Conservation (phyloP, 2,888 invertebrate species). For the Oligia strigilis region DNA sequence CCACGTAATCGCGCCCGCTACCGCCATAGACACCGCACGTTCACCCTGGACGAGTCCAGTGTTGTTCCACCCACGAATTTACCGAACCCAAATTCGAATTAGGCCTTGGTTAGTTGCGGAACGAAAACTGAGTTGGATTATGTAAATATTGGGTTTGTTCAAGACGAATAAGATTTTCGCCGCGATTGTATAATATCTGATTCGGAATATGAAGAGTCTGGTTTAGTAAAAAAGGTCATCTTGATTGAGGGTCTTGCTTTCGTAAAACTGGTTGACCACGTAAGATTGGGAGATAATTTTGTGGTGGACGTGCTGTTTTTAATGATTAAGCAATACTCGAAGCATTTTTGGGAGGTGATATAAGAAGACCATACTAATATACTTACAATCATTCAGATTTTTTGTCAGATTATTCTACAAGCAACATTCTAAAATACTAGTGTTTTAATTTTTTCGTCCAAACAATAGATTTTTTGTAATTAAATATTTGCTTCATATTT, state of each 20-base stretch:
- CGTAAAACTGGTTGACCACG: constrained; percentile 22
- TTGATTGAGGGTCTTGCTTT: constrained; percentile 20
- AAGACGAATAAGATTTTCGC: constrained; percentile 48
- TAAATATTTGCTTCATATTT: no score
- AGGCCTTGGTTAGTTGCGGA: constrained; percentile 49
- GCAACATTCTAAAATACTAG: no score
- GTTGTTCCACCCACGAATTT: constrained; percentile 52
- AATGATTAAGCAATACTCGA: not conserved
- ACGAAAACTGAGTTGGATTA: constrained; percentile 59
- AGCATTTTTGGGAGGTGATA: not conserved
- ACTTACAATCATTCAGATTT: no score
- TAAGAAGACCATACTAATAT: no score
- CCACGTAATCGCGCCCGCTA: not conserved
- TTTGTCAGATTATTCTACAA: no score
- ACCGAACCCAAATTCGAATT: constrained; percentile 53
- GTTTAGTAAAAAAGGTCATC: constrained; percentile 43
- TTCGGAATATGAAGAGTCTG: constrained; percentile 37
- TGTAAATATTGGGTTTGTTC: constrained; percentile 59
- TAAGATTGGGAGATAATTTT: constrained; percentile 20
- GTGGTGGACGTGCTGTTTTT: not conserved
- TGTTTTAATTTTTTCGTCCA: no score
- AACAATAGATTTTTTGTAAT: no score
- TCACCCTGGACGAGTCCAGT: constrained; percentile 4
- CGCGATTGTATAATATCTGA: constrained; percentile 50
- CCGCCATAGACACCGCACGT: not conserved